Percentiles rank a stretch among this genome's conserved stretches.
Conservation (phyloP, 2,797 vertebrate genomes). For the Epinephelus awoara region DNA sequence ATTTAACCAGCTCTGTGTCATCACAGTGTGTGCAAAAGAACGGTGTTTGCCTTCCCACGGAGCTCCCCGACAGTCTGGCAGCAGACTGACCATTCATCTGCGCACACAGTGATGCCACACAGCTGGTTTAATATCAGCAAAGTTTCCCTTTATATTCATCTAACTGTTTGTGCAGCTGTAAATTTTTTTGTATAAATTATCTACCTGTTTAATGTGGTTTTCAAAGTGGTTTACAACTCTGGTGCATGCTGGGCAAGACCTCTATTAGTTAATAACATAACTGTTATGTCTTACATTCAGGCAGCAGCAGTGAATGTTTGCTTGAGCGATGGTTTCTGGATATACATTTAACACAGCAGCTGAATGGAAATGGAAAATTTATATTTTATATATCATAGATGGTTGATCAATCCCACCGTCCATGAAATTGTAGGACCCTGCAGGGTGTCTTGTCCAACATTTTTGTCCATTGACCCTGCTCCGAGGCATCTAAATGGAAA, state of each 20-base stretch:
- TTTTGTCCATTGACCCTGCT: neutral
- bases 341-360: neutral
- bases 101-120: too few species aligned
- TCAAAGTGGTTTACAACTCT: neutral
- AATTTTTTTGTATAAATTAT: neutral
- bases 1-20: too few species aligned
- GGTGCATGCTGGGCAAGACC: neutral
- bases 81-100: too few species aligned
- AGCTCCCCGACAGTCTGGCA: too few species aligned
- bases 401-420: neutral
- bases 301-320: neutral
- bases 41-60: too few species aligned
- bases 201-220: neutral
- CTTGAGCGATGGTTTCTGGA: neutral
- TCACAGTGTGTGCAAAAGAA: too few species aligned
- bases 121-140: too few species aligned
- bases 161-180: neutral
- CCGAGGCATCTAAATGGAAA: neutral
- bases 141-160: too few species aligned
- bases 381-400: constrained; percentile 3
- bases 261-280: neutral
- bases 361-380: neutral
- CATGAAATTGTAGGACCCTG: neutral
- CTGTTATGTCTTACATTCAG: neutral
- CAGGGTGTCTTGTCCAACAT: neutral